Conservation (phyloP, 2,113 vertebrate genomes). For the Chaetorhynchus papuensis region DNA sequence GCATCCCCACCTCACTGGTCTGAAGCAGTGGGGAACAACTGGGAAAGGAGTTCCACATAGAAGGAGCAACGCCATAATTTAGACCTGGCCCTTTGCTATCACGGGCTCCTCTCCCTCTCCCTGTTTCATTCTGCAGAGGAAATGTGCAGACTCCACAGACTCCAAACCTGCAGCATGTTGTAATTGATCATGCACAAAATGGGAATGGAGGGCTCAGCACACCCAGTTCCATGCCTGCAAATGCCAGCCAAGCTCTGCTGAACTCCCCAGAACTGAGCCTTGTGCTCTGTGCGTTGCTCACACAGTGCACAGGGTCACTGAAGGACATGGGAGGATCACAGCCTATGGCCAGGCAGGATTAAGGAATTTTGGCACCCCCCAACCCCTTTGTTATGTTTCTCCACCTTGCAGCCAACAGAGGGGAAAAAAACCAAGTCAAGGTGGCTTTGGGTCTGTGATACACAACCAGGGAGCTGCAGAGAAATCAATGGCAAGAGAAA, state of each 20-base stretch:
- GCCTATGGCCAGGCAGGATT: background rate
- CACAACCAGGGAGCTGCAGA: background rate
- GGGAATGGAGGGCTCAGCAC: background rate
- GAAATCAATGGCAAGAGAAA: background rate
- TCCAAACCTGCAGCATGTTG: background rate
- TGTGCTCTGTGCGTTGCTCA: background rate
- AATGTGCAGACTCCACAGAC: background rate
- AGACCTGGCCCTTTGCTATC: background rate
- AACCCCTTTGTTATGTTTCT: background rate
- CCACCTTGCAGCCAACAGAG: background rate
- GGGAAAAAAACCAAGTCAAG: background rate
- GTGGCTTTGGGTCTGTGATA: background rate
- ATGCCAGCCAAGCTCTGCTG: background rate
- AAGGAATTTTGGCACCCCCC: background rate
- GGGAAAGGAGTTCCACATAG: background rate
- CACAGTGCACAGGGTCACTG: accelerated
- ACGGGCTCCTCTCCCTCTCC: background rate
- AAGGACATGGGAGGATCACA: background rate
- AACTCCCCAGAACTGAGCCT: background rate
- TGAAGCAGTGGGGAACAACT: background rate
- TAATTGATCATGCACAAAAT: background rate
- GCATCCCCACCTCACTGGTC: background rate
- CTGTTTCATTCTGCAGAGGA: background rate
- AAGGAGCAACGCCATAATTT: background rate
- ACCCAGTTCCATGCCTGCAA: background rate